Evolutionary conservation across 1,140 invertebrate genomes (phyloP).

Genomic region (Globodera ellingtonae): DNA sequence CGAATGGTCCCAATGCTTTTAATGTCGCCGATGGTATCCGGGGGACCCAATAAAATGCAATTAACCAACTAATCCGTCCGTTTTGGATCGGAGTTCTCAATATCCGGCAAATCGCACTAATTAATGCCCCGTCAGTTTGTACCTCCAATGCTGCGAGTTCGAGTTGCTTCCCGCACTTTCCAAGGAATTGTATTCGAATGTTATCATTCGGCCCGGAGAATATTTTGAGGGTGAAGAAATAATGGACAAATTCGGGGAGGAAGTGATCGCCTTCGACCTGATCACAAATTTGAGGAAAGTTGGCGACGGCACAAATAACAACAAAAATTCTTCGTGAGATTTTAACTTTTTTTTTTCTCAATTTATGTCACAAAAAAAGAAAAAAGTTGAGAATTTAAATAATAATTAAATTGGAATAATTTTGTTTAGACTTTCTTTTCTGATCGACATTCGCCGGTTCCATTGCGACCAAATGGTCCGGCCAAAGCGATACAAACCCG

Average conservation of each 20-base stretch:
- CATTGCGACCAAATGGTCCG: constrained; percentile 39
- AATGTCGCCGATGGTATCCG: too few relatives aligned
- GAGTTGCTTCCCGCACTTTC: constrained; percentile 49
- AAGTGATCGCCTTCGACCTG: constrained; percentile 54
- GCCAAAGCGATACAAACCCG: constrained; percentile 44
- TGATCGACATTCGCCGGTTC: constrained; percentile 40
- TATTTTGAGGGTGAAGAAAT: constrained; percentile 64
- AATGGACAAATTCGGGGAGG: constrained; percentile 51
- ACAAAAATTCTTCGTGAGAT: constrained; percentile 14
- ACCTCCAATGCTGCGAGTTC: constrained; percentile 61
- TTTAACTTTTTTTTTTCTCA: constrained; percentile 2
- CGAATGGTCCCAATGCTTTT: too few relatives aligned
- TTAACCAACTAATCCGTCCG: too few relatives aligned
- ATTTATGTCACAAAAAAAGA: constrained; percentile 4
- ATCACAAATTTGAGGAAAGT: constrained; percentile 52
- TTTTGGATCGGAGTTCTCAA: not conserved
- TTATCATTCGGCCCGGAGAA: constrained; percentile 52
- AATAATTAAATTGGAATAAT: too few relatives aligned
- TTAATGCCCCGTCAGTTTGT: constrained; percentile 39
- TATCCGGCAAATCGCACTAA: not conserved
- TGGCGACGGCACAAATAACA: constrained; percentile 6
- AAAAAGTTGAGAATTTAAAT: constrained; percentile 3
- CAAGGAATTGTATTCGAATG: constrained; percentile 53
- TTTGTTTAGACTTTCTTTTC: constrained; percentile 32
- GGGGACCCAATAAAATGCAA: too few relatives aligned